phyloP scores from a whole-genome alignment of 1,140 invertebrate genomes.

The Triops cancriformis region DNA sequence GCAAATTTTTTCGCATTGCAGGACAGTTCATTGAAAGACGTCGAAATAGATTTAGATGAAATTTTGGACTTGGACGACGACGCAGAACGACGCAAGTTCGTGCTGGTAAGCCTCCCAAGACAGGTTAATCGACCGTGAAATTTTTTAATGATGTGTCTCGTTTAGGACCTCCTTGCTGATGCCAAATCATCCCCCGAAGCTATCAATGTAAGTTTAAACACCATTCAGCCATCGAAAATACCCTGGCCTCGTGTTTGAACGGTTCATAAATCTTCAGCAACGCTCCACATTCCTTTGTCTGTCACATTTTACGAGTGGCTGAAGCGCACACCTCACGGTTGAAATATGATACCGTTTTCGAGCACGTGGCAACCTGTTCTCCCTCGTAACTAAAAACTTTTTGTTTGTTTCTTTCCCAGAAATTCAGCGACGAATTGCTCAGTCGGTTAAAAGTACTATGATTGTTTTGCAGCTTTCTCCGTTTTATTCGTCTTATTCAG shows the following conservation, averaged over 20 bases:
- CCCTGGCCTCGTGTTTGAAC: neutral
- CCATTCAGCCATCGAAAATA: neutral
- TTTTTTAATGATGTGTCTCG: slow-evolving; percentile 17
- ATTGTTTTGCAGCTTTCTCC: slow-evolving; percentile 15
- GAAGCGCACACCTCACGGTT: neutral
- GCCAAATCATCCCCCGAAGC: slow-evolving; percentile 29
- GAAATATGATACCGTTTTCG: neutral
- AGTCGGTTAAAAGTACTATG: slow-evolving; percentile 29
- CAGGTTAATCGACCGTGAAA: neutral
- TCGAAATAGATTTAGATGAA: slow-evolving; percentile 89
- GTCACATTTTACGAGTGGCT: neutral
- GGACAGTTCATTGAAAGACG: slow-evolving; percentile 48
- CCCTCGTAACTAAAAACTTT: neutral
- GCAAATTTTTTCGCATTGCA: slow-evolving; percentile 30
- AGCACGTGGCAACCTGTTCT: neutral
- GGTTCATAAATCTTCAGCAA: neutral
- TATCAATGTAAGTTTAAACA: slow-evolving; percentile 26
- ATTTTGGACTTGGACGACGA: slow-evolving; percentile 84
- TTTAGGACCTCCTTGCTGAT: slow-evolving; percentile 26
- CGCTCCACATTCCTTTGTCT: neutral
- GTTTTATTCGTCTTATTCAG: neutral
- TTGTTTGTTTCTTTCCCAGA: slow-evolving; percentile 25
- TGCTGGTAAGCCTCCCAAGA: slow-evolving; percentile 52
- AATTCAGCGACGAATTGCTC: slow-evolving; percentile 30
- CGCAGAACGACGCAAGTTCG: slow-evolving; percentile 67